phyloP scores from a whole-genome alignment of 2,797 vertebrate genomes.

The Leuciscus waleckii region DNA sequence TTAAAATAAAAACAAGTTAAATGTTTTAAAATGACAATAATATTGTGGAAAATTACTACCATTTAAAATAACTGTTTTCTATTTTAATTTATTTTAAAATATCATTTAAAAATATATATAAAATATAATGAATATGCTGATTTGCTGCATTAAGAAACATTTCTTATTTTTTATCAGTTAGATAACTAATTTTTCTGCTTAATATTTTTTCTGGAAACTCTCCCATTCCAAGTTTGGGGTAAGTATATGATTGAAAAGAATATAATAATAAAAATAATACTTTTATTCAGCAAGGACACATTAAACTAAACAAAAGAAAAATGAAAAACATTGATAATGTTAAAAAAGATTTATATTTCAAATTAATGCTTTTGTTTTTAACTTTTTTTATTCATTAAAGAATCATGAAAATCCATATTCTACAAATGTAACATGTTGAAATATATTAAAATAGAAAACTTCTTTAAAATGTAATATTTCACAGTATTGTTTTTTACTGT shows the following conservation, averaged over 20 bases:
- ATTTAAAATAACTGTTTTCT: background rate
- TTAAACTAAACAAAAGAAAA: background rate
- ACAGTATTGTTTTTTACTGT: too few species aligned
- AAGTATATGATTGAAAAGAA: background rate
- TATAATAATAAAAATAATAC: background rate
- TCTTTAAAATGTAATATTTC: too few species aligned
- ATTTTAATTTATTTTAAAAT: background rate
- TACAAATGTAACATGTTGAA: background rate
- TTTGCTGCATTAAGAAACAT: background rate
- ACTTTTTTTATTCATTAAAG: too few species aligned
- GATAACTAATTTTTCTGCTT: background rate
- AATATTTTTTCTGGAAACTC: background rate
- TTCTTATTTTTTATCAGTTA: background rate
- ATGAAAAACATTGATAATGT: background rate
- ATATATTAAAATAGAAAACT: background rate
- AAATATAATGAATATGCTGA: background rate
- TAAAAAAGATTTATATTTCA: background rate
- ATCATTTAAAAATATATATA: background rate
- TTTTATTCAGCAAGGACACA: background rate
- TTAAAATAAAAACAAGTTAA: slow-evolving; percentile 11
- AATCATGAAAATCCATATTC: background rate
- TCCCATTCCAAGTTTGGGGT: background rate
- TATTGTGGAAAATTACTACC: background rate
- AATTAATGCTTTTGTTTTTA: background rate
- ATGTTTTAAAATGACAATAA: background rate